Conservation (phyloP, 2,797 vertebrate species). For the Danio tinwini region DNA sequence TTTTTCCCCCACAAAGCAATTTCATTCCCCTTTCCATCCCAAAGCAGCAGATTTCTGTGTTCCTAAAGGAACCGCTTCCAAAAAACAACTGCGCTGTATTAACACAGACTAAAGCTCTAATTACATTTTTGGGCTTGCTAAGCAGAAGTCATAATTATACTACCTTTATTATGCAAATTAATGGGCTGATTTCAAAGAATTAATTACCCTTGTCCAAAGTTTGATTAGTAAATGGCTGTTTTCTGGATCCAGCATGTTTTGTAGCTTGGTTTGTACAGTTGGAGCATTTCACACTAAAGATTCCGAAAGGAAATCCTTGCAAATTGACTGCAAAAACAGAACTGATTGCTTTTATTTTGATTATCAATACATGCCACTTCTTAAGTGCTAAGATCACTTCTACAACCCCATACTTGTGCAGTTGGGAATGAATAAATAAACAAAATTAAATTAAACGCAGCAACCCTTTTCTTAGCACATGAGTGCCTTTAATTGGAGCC, state of each 20-base stretch:
- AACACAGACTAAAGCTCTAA: slow-evolving; percentile 81
- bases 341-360: slow-evolving; percentile 44
- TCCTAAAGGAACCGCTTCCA: slow-evolving; percentile 68
- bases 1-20: slow-evolving; percentile 60
- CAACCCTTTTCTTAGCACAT: slow-evolving; percentile 50
- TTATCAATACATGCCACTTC: slow-evolving; percentile 53
- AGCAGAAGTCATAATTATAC: slow-evolving; percentile 83
- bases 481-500: slow-evolving; percentile 59
- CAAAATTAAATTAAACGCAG: slow-evolving; percentile 29
- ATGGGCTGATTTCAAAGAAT: slow-evolving; percentile 81
- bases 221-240: slow-evolving; percentile 82
- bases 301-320: slow-evolving; percentile 31
- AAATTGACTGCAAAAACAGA: slow-evolving; percentile 30
- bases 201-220: slow-evolving; percentile 82
- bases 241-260: slow-evolving; percentile 72
- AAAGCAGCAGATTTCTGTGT: slow-evolving; percentile 68
- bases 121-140: slow-evolving; percentile 81
- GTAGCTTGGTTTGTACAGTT: slow-evolving; percentile 55
- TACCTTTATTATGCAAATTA: slow-evolving; percentile 84
- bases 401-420: slow-evolving; percentile 26
- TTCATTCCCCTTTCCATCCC: slow-evolving; percentile 72
- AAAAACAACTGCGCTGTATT: slow-evolving; percentile 74
- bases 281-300: slow-evolving; percentile 23
- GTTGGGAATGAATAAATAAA: slow-evolving; percentile 47
- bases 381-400: slow-evolving; percentile 45